Base-by-base conservation (phyloP, 2,113 vertebrate genomes). In the Neodon shergylaensis region DNA sequence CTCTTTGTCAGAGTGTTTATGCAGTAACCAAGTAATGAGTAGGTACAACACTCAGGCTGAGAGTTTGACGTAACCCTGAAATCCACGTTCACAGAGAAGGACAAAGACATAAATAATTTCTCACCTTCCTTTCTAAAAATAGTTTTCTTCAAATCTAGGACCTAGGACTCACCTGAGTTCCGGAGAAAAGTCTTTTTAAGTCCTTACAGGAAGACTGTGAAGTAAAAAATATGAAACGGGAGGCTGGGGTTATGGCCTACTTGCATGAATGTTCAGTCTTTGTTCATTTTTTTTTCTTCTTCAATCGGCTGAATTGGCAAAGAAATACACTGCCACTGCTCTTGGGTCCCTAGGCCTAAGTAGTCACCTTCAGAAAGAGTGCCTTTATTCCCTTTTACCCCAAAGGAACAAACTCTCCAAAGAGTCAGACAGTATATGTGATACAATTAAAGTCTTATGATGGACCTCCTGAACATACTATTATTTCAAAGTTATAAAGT, bases 171-270 rank as follows among this genome's bases (percentile, higher is more conserved):
- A 97, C 97, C 97, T 97, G 97, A 72, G 96, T 97, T 98, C 97
- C 79, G 94, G 96, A 98, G 97, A 98, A 97, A 98, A 98, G 96
- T 95, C 97, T 98, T 98, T 97, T 97, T 97, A 97, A 97, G 94
- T 98, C 96, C 97, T 98, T 97, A 97, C 96, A 97, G 97, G 97
- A 98, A 97, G 96, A 98, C 97, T 98, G 97, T 97, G 97, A 97
- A 98, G 97, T 92, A 97, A 97, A 98, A 98, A 97, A 97, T 98
- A 98, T 95, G 97, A 98, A 98, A 98, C 86, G 96, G 97, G 94
- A 97, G 95, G 97, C 97, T 98, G 97, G 97, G 96, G 96, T 98
- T 98, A 98, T 97, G 92, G 97, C 97, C 97, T 98, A 98, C 97
- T 97, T 97, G 94, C 95, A 96, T 96, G 95, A 96, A 96, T 0